Evolutionary conservation across 2,113 vertebrate genomes (phyloP), one percentile per base, ranked within the genome.

Genomic region (Psephotus haematonotus): DNA sequence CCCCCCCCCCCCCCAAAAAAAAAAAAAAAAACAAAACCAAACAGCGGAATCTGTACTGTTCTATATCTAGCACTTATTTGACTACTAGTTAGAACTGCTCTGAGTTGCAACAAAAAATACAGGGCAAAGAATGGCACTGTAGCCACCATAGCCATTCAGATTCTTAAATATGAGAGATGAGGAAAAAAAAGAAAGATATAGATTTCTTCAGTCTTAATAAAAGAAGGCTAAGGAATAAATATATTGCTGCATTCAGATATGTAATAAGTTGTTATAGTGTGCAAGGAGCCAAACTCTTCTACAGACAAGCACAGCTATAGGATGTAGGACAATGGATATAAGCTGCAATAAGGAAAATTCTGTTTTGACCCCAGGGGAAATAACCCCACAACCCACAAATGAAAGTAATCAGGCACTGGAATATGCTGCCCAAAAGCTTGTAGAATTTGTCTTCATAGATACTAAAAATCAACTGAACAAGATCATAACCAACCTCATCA

Each of bases 361-460:
- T 68, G 5, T 49, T 71, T 46, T 76, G 13, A 76, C 20, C 24
- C n/a, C 22, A 46, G 15, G 6, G 15, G 10, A 50, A n/a, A 35
- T 59, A 41, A 11, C 28, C 0, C 1, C 6, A 27, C 7, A 50
- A 7, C 5, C 1, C 1, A 2, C 24, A 72, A 68, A 3, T 52
- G 17, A 83, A 83, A 41, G 15, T 72, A 83, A 72, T 65, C 10
- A 33, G 33, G n/a, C 12, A 67, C 28, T 29, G 27, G 16, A 53
- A 53, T 12, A 2, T 3, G 7, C 86, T 20, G 29, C 7, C 10
- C 4, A 55, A 72, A 43, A 79, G 1, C 2, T 55, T 53, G 9
- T 37, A 29, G 4, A 52, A 67, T 68, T 43, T 76, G 2, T 82
- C 63, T 46, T 83, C 35, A 57, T 9, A 77, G 14, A 17, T 50